Evolutionary conservation across 2,113 vertebrate species (phyloP).

Genomic region (Pica pica): DNA sequence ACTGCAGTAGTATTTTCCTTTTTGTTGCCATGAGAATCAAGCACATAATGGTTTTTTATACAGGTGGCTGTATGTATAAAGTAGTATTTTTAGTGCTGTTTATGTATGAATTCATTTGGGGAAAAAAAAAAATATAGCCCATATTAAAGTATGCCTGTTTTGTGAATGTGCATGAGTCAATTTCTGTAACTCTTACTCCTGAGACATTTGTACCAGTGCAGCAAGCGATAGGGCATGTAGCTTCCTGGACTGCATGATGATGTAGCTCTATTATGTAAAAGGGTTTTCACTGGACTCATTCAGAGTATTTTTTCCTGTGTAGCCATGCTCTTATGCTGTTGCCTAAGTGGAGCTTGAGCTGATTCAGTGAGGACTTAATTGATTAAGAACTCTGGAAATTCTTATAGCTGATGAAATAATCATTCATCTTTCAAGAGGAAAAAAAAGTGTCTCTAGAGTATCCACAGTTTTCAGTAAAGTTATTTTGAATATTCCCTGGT

Average conservation of each 20-base stretch:
- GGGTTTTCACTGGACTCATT: neutral
- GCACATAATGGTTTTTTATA: neutral
- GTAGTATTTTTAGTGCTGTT: neutral
- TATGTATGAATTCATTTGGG: neutral
- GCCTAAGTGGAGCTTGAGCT: neutral
- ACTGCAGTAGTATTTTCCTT: neutral
- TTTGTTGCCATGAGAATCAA: neutral
- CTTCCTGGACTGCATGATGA: neutral
- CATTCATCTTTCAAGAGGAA: neutral
- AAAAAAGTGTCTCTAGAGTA: neutral
- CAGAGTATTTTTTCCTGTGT: neutral
- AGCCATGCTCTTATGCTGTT: neutral
- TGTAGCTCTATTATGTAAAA: neutral
- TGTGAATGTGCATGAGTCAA: neutral
- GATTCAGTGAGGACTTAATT: neutral
- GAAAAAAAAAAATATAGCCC: neutral
- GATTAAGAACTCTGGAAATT: neutral
- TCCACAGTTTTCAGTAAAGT: neutral
- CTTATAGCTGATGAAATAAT: neutral
- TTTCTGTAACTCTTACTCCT: neutral
- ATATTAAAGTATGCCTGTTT: neutral
- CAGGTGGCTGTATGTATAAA: neutral
- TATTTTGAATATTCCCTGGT: neutral
- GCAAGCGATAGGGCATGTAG: neutral
- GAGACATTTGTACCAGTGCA: neutral